Evolutionary conservation across 35 echinoderm and acorn worm genomes (phyloP).

Genomic region (Amphiura filiformis): DNA sequence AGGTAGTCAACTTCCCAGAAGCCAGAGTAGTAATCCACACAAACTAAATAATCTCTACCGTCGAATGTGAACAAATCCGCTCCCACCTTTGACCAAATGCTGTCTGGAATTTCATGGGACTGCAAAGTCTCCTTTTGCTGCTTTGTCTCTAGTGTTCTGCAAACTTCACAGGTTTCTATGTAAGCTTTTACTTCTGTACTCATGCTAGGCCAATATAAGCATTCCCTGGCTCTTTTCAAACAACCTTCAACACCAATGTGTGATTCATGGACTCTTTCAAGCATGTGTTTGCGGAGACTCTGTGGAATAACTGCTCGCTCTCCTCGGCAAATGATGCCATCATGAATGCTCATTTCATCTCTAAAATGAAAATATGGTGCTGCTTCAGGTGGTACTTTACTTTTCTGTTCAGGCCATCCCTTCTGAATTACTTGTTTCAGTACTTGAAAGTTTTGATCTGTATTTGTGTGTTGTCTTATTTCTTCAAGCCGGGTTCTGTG

Average conservation of each 20-base stretch:
- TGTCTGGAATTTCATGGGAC: conserved; percentile 41
- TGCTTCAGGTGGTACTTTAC: neutral
- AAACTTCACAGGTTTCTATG: conserved; percentile 38
- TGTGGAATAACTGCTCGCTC: conserved; percentile 36
- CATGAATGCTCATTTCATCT: conserved; percentile 48
- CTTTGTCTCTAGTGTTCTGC: neutral
- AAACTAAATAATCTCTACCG: neutral
- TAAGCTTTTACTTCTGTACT: conserved; percentile 38
- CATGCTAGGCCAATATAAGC: conserved; percentile 65
- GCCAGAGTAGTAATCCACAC: conserved; percentile 51
- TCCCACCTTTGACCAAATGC: conserved; percentile 64
- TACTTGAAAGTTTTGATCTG: conserved; percentile 37
- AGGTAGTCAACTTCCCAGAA: conserved; percentile 35
- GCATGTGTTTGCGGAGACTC: conserved; percentile 26
- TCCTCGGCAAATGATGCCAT: conserved; percentile 56
- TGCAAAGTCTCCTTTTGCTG: conserved; percentile 16
- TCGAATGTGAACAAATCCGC: conserved; percentile 40
- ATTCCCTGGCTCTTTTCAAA: conserved; percentile 58
- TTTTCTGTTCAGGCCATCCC: conserved; percentile 57
- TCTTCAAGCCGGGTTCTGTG: conserved; percentile 20
- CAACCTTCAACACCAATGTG: conserved; percentile 51
- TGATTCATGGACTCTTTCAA: conserved; percentile 40
- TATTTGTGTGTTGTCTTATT: conserved; percentile 34
- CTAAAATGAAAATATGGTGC: conserved; percentile 52
- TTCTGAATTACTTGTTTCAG: conserved; percentile 34